Conservation (phyloP, 2,888 invertebrate species). For the Dioctria rufipes region DNA sequence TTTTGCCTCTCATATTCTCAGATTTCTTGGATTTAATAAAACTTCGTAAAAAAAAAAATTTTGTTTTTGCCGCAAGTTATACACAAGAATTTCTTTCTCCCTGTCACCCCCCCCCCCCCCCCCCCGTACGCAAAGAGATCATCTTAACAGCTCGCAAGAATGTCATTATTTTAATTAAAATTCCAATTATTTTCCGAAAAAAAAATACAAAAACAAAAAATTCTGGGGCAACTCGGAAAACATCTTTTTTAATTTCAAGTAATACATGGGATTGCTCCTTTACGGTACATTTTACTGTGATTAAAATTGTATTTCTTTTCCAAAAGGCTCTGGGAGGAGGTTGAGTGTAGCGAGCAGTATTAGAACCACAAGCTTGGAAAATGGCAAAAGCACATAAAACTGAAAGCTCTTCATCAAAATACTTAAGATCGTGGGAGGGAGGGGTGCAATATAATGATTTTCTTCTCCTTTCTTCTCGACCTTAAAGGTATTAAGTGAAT, state of each 20-base stretch:
- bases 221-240: constrained; percentile 33
- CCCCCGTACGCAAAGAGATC: too few species aligned
- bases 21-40: too few species aligned
- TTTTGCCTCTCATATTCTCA: too few species aligned
- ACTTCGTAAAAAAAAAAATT: too few species aligned
- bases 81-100: too few species aligned
- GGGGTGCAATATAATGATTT: neutral
- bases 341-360: neutral
- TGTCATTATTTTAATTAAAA: constrained; percentile 51
- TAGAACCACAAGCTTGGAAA: neutral
- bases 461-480: neutral
- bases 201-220: too few species aligned
- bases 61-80: too few species aligned
- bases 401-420: constrained; percentile 27
- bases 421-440: neutral
- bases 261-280: constrained; percentile 49
- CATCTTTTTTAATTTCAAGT: constrained; percentile 45
- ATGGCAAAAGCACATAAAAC: constrained; percentile 1
- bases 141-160: too few species aligned
- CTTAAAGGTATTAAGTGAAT: constrained; percentile 9
- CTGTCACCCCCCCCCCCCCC: too few species aligned
- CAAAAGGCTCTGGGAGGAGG: constrained; percentile 1
- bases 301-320: constrained; percentile 45
- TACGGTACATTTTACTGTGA: constrained; percentile 46
- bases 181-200: constrained; percentile 41